Evolutionary conservation across 2,797 vertebrate genomes (phyloP), one percentile per base, ranked within the genome.

Genomic region (Sylvilagus floridanus): DNA sequence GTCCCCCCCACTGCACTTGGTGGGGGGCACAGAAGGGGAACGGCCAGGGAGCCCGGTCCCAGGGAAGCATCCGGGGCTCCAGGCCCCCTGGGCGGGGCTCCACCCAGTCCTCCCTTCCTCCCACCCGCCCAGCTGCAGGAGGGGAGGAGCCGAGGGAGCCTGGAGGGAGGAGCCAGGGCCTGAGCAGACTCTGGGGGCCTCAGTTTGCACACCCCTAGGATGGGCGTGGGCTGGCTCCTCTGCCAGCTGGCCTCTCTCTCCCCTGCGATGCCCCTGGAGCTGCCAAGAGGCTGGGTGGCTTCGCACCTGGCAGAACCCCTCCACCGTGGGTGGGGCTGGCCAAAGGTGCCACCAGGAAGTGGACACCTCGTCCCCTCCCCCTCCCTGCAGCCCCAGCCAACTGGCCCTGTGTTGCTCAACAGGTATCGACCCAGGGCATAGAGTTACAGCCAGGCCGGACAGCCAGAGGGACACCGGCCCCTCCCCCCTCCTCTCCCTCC

Each of bases 21-120:
- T n/a, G 30, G 83, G 77, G 85, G 93, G 87, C 69, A 57, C 81
- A 79, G 87, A 90, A 69, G 91, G 69, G 92, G 87, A 97, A 97
- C 0, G 5, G 86, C 37, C 90, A 87, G 96, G 42, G 42, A 47
- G 42, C 42, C 42, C 7, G 32, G 82, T 84, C 95, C 83, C 42
- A 79, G 94, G 96, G 83, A 97, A 91, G 84, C 65, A 87, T 86
- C 91, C n/a, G 22, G 75, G 96, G 52, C 28, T 71, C 35, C 37
- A 0, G 7, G 62, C 30, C 78, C 57, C 35, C 0, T 4, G 66
- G 73, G 19, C 93, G 91, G 87, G 92, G 72, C 1, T 21, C 54
- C 62, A 69, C n/a, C 14, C 60, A 32, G 5, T 65, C n/a, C 28
- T 11, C 30, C 60, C 69, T 54, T 24, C 52, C 69, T 57, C 91